phyloP scores from a whole-genome alignment of 2,888 invertebrate genomes.

The Leptopterna dolabrata region DNA sequence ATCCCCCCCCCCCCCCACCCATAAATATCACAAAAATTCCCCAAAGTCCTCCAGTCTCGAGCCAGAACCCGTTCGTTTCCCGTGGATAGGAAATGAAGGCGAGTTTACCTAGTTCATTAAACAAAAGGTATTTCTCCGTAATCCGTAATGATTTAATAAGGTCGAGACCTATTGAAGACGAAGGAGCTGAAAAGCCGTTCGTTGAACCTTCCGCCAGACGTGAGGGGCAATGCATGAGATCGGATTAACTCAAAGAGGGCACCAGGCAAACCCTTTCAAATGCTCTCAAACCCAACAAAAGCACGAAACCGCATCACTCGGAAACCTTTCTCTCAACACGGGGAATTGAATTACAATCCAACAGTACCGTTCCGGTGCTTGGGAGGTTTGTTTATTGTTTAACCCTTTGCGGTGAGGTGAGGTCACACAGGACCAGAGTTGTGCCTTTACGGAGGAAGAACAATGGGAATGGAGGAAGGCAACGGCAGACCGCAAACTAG shows the following conservation, averaged over 20 bases:
- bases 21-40: no score
- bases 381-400: conserved; percentile 6
- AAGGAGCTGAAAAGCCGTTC: background rate
- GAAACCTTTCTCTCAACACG: background rate
- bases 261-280: background rate
- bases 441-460: background rate
- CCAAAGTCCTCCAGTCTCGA: background rate
- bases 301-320: background rate
- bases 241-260: background rate
- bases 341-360: background rate
- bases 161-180: background rate
- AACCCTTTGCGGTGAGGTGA: background rate
- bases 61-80: background rate
- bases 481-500: background rate
- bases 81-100: background rate
- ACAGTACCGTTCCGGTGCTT: conserved; percentile 7
- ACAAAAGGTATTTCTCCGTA: background rate
- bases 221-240: conserved; percentile 29
- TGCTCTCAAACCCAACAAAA: background rate
- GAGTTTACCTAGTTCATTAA: background rate
- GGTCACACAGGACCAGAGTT: background rate
- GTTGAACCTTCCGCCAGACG: background rate
- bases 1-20: no score
- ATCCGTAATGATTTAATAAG: conserved; percentile 1
- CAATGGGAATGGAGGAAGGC: background rate